Evolutionary conservation across 92 coral and sea anemone species (phyloP).

Genomic region (Palythoa grandis): DNA sequence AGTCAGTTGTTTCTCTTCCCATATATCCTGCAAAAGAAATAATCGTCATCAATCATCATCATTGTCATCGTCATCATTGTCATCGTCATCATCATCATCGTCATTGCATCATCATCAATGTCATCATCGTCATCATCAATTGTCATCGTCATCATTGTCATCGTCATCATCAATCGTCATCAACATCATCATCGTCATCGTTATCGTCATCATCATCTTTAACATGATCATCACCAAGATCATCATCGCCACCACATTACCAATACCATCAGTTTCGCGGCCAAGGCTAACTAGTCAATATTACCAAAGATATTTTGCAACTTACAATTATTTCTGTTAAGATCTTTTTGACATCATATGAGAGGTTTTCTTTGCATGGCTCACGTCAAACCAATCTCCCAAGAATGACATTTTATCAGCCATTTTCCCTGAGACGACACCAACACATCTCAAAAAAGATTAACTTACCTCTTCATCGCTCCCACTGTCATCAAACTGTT

Average conservation of each 20-base stretch:
- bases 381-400: too few species aligned
- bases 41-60: neutral
- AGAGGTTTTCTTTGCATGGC: too few species aligned
- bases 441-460: too few species aligned
- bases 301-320: too few species aligned
- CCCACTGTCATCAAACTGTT: slow-evolving; percentile 97
- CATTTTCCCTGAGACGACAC: neutral
- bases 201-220: neutral
- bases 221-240: neutral
- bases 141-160: neutral
- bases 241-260: neutral
- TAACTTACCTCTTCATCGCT: slow-evolving; percentile 93
- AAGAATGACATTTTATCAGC: neutral
- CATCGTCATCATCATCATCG: neutral
- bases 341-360: too few species aligned
- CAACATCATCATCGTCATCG: neutral
- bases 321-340: too few species aligned
- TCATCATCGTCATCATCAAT: neutral
- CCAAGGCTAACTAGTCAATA: too few species aligned
- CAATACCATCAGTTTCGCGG: neutral
- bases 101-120: neutral
- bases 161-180: neutral
- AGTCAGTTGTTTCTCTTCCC: slow-evolving; percentile 95
- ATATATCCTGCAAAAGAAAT: slow-evolving; percentile 75
- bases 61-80: neutral